These are phyloP conservation scores for Sternotherus odoratus DNA, from an alignment of 2,797 vertebrate genomes.

Conservation along the genomic window DNA sequence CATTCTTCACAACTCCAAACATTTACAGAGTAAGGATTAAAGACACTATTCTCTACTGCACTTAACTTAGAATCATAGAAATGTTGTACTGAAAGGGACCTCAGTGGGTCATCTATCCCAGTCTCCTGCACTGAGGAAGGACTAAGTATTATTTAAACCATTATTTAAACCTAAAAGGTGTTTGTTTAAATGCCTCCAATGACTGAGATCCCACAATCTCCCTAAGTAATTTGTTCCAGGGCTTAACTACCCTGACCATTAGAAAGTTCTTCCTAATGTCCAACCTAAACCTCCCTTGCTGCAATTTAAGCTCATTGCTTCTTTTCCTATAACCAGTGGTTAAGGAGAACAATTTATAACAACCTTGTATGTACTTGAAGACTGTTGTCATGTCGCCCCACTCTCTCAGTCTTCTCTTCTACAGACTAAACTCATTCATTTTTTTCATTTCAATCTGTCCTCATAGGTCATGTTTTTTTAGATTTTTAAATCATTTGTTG, in stretches of 20 bases:
- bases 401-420: neutral
- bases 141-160: neutral
- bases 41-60: neutral
- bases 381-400: neutral
- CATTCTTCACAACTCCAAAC: neutral
- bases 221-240: neutral
- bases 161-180: neutral
- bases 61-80: neutral
- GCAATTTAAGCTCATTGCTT: neutral
- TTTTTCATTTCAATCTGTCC: neutral
- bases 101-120: neutral
- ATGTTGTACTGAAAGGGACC: neutral
- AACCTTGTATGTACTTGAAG: neutral
- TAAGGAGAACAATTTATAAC: neutral
- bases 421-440: neutral
- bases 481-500: neutral
- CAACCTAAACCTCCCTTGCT: neutral
- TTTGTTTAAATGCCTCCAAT: no score
- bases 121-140: neutral
- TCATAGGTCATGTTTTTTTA: neutral
- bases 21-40: neutral
- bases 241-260: neutral
- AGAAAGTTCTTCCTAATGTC: neutral
- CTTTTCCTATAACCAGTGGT: neutral
- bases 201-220: neutral